Evolutionary conservation across 2,888 invertebrate genomes (phyloP).

Genomic region (Phymatocera aterrima): DNA sequence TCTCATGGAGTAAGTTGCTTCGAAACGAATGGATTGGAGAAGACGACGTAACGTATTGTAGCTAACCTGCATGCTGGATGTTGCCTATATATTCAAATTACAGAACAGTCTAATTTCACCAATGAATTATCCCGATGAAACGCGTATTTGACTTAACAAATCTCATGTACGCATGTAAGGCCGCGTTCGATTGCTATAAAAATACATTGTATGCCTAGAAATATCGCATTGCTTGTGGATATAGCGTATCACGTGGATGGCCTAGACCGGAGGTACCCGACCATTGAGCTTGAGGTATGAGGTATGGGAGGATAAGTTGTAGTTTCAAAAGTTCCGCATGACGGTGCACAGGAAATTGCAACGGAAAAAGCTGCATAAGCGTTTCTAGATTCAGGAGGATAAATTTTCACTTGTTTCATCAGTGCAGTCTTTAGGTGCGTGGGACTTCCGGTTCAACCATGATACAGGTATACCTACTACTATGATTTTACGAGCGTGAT

Average conservation of each 20-base stretch:
- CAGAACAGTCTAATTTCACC: background rate
- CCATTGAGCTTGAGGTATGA: background rate
- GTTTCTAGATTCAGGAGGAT: slow-evolving; percentile 23
- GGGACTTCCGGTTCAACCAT: background rate
- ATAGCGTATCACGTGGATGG: no score
- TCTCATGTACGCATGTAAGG: no score
- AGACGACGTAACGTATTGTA: background rate
- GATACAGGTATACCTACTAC: background rate
- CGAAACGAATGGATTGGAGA: background rate
- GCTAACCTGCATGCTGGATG: background rate
- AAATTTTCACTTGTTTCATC: slow-evolving; percentile 38
- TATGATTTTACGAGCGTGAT: background rate
- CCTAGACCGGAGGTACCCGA: background rate
- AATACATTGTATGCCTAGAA: background rate
- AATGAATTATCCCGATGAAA: background rate
- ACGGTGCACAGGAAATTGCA: slow-evolving; percentile 30
- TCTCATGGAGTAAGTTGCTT: background rate
- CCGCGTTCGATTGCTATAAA: background rate
- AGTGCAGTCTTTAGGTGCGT: slow-evolving; percentile 14
- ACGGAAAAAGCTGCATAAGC: slow-evolving; percentile 3
- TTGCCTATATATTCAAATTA: background rate
- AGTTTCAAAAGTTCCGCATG: slow-evolving; percentile 7
- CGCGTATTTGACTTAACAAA: no score
- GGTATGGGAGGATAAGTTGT: background rate
- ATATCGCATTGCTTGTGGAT: no score